Evolutionary conservation across 1,140 invertebrate genomes (phyloP).

Genomic region (Sitobion miscanthi): DNA sequence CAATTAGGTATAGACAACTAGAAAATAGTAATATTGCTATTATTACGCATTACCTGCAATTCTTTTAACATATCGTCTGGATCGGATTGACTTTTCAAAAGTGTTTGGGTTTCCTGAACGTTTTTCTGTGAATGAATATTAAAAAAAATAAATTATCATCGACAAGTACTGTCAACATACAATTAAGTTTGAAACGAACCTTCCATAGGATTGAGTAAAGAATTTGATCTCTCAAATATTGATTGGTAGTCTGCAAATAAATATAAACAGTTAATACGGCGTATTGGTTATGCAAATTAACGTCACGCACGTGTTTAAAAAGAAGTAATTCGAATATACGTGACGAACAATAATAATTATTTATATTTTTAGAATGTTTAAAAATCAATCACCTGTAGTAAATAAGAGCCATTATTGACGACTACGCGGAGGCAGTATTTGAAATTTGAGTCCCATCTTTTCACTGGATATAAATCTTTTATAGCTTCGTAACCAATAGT

Average conservation of each 20-base stretch:
- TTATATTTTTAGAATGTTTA: not conserved
- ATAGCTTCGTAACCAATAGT: conserved; percentile 71
- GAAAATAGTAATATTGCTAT: not conserved
- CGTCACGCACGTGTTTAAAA: too few species aligned
- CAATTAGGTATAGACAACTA: not conserved
- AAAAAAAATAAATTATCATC: not conserved
- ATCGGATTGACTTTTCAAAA: conserved; percentile 71
- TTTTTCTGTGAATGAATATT: conserved; percentile 71
- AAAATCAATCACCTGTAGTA: conserved; percentile 69
- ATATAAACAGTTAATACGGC: conserved; percentile 31
- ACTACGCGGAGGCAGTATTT: conserved; percentile 83
- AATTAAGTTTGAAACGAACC: conserved; percentile 66
- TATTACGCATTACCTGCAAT: conserved; percentile 70
- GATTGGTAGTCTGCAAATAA: conserved; percentile 73
- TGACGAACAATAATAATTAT: not conserved
- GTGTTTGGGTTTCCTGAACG: conserved; percentile 78
- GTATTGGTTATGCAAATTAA: conserved; percentile 41
- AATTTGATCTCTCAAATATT: conserved; percentile 84
- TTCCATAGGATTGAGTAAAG: conserved; percentile 85
- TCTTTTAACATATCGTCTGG: conserved; percentile 83
- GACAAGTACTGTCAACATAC: not conserved
- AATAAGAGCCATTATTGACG: conserved; percentile 76
- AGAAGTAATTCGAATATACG: not conserved
- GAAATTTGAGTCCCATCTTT: conserved; percentile 79
- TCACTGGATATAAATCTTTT: conserved; percentile 80